Conservation (phyloP, 2,113 vertebrate species). For the Tachuris rubrigastra region DNA sequence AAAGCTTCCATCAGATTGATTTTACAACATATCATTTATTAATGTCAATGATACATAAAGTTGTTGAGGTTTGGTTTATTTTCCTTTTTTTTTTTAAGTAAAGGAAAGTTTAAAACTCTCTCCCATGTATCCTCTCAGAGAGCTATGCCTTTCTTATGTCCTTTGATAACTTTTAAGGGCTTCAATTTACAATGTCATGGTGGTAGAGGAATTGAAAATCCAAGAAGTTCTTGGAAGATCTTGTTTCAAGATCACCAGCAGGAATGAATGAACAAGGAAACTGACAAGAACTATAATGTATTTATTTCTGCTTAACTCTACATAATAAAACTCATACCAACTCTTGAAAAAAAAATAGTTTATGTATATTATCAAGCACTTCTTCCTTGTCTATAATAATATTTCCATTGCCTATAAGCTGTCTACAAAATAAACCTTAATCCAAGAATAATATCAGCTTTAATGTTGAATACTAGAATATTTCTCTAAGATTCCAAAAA, state of each 20-base stretch:
- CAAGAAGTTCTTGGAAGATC: background rate
- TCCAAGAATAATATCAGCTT: background rate
- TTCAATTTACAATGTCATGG: background rate
- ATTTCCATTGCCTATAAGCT: background rate
- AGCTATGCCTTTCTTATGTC: background rate
- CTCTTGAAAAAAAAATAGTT: background rate
- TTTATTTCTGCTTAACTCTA: background rate
- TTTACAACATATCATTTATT: rapidly evolving
- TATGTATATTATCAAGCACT: background rate
- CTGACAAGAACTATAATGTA: background rate
- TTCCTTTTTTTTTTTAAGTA: background rate
- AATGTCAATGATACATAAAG: background rate
- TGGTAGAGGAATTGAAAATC: background rate
- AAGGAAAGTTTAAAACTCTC: background rate
- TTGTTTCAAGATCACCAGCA: background rate
- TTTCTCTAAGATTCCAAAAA: background rate
- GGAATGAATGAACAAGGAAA: background rate
- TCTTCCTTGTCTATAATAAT: background rate
- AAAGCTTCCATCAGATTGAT: background rate
- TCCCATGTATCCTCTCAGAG: background rate
- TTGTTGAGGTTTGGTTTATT: rapidly evolving
- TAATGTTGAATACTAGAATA: background rate
- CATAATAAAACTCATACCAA: background rate
- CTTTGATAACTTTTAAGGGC: background rate
- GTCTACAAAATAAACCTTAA: background rate